phyloP scores from a whole-genome alignment of 2,888 invertebrate species.

The Nyleta sp. region DNA sequence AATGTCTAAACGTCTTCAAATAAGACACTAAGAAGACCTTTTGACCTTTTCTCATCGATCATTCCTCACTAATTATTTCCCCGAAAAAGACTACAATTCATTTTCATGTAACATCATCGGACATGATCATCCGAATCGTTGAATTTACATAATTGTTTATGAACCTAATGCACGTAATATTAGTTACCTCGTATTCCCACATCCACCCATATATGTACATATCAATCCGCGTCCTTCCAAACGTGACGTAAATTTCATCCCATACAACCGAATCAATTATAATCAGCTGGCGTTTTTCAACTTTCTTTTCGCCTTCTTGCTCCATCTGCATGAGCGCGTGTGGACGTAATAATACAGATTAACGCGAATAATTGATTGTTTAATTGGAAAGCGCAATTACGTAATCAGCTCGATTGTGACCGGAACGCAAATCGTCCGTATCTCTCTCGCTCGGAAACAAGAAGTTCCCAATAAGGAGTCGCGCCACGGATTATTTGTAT shows the following conservation, averaged over 20 bases:
- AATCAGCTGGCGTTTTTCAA: background rate
- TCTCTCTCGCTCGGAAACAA: no score
- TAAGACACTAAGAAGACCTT: no score
- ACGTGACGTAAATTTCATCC: conserved; percentile 21
- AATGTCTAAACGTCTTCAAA: no score
- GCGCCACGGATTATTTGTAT: background rate
- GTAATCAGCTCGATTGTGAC: conserved; percentile 24
- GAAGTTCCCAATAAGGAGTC: conserved; percentile 1
- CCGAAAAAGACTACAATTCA: no score
- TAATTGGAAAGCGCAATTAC: conserved; percentile 31
- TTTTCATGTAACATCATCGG: no score
- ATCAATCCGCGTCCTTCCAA: background rate
- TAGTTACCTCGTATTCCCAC: background rate
- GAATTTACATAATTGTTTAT: conserved; percentile 25
- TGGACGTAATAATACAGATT: conserved; percentile 25
- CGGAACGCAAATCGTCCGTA: no score
- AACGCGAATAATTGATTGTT: conserved; percentile 28
- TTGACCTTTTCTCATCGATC: no score
- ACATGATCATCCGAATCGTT: conserved; percentile 1
- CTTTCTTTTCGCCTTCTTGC: conserved; percentile 25
- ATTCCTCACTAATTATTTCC: no score
- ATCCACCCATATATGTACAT: background rate
- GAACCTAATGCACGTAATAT: conserved; percentile 14
- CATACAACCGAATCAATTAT: conserved; percentile 29
- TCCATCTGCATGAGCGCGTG: background rate